phyloP scores from a whole-genome alignment of 2,113 vertebrate genomes.

The Phoxinus phoxinus region DNA sequence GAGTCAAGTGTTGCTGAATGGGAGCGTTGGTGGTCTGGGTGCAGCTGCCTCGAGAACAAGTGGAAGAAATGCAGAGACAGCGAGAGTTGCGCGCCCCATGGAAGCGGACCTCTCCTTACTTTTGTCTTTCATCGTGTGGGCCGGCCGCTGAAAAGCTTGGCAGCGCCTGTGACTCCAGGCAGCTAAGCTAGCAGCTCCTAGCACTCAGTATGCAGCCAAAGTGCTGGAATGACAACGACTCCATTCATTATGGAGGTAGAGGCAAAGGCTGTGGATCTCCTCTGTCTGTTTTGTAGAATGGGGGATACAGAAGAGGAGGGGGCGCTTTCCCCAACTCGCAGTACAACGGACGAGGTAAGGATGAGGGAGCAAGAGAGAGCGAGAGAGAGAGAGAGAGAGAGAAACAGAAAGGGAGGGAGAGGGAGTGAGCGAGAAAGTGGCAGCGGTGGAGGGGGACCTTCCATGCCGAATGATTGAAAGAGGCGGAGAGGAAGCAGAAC shows the following conservation, averaged over 20 bases:
- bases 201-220: conserved; percentile 80
- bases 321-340: conserved; percentile 58
- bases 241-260: conserved; percentile 80
- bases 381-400: conserved; percentile 62
- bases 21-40: conserved; percentile 65
- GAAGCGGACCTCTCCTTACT: conserved; percentile 61
- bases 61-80: conserved; percentile 58
- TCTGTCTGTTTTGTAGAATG: conserved; percentile 69
- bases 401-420: conserved; percentile 45
- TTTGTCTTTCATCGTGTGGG: conserved; percentile 53
- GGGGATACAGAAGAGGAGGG: conserved; percentile 57
- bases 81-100: conserved; percentile 46
- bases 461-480: conserved; percentile 82
- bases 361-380: conserved; percentile 41
- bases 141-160: conserved; percentile 39
- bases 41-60: conserved; percentile 61
- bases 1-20: conserved; percentile 66
- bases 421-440: conserved; percentile 46
- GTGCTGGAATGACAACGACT: conserved; percentile 79
- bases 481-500: conserved; percentile 83
- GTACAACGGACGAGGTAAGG: conserved; percentile 56
- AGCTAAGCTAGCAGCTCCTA: conserved; percentile 71
- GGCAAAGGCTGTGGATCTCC: conserved; percentile 77
- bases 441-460: conserved; percentile 57
- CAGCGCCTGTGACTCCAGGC: conserved; percentile 67